Conservation (phyloP, 2,113 vertebrate genomes). For the Oryctolagus cuniculus region DNA sequence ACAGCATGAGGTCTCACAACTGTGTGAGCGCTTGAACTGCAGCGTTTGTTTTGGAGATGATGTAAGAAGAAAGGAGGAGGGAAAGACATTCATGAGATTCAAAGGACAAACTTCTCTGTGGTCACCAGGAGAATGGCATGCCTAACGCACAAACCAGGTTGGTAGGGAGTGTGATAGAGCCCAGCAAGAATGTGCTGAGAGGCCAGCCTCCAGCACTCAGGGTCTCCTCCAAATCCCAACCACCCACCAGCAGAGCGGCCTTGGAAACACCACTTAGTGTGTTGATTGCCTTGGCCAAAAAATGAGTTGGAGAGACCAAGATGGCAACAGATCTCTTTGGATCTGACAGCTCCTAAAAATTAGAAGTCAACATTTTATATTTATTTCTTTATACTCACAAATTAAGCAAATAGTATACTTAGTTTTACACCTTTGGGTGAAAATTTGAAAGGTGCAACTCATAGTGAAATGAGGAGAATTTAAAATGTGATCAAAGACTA, state of each 20-base stretch:
- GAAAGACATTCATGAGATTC: background rate
- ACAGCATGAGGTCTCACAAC: slow-evolving; percentile 46
- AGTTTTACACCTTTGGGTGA: background rate
- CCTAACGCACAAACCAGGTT: background rate
- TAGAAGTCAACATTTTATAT: background rate
- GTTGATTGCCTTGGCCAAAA: background rate
- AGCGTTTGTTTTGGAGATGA: slow-evolving; percentile 21
- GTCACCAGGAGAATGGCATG: background rate
- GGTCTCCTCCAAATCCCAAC: background rate
- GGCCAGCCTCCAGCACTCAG: no score
- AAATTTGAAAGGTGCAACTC: slow-evolving; percentile 49
- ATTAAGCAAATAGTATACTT: background rate
- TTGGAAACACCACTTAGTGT: background rate
- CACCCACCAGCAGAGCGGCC: background rate
- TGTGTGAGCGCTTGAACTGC: background rate
- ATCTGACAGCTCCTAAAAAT: background rate
- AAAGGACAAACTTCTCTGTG: background rate
- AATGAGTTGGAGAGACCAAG: background rate
- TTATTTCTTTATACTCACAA: background rate
- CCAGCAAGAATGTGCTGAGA: background rate
- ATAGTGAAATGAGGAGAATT: background rate
- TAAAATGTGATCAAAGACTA: background rate
- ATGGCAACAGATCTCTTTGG: background rate
- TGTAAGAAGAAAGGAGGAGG: background rate
- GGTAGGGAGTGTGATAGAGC: background rate